Percentiles rank a stretch among this genome's conserved stretches.
These are phyloP conservation scores for Paraplagusia blochii DNA, from an alignment of 2,113 vertebrate species.

Conservation along the genomic window DNA sequence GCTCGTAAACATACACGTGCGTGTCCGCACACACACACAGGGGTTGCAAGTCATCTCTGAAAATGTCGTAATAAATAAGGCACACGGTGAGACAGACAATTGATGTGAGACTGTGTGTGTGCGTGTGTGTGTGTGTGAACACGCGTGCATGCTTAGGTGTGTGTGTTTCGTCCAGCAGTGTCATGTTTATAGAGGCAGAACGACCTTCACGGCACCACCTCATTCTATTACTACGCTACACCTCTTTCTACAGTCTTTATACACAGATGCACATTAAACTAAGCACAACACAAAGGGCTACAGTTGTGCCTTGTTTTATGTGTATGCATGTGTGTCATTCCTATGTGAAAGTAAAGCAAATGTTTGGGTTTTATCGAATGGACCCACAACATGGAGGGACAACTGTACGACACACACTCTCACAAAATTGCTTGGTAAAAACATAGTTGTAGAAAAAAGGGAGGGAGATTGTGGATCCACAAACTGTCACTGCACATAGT, in stretches of 20 bases:
- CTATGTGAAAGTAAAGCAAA: slow-evolving; percentile 2
- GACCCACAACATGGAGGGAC: background rate
- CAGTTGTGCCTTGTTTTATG: background rate
- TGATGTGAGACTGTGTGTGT: slow-evolving; percentile 32
- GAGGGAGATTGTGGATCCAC: background rate
- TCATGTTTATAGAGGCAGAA: slow-evolving; percentile 45
- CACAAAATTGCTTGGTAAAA: slow-evolving; percentile 1
- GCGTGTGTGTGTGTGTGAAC: slow-evolving; percentile 9
- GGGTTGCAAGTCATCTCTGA: slow-evolving; percentile 31
- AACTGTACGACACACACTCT: slow-evolving; percentile 13
- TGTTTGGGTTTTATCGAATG: background rate
- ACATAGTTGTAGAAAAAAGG: slow-evolving; percentile 2
- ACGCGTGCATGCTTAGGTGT: too few species aligned
- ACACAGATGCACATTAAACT: slow-evolving; percentile 10
- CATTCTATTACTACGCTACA: slow-evolving; percentile 39
- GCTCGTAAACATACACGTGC: slow-evolving; percentile 1
- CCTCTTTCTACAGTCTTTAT: slow-evolving; percentile 9
- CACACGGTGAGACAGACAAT: slow-evolving; percentile 24
- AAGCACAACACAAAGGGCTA: background rate
- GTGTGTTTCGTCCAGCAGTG: background rate
- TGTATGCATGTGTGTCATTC: slow-evolving; percentile 4
- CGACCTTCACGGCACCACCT: slow-evolving; percentile 54
- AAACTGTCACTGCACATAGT: slow-evolving; percentile 29
- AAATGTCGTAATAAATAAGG: slow-evolving; percentile 54
- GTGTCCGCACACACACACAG: slow-evolving; percentile 5